phyloP scores from a whole-genome alignment of 92 coral and sea anemone species.

The Metridium senile region DNA sequence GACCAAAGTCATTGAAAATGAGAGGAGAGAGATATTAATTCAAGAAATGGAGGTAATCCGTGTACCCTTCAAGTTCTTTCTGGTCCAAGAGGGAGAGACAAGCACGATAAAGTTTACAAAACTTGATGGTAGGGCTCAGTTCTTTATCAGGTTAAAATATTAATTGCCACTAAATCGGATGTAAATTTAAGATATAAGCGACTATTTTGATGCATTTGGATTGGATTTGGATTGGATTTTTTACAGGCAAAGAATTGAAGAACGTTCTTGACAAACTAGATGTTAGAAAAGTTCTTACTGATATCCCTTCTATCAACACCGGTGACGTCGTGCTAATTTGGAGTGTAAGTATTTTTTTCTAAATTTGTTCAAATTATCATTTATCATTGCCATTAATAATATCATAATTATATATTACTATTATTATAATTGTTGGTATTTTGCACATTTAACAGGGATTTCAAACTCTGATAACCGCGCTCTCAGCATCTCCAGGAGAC shows the following conservation, averaged over 20 bases:
- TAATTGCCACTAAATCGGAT: background rate
- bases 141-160: background rate
- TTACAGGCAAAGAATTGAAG: slow-evolving; percentile 5
- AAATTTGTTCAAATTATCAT: background rate
- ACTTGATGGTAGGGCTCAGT: background rate
- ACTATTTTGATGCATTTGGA: background rate
- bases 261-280: slow-evolving; percentile 5
- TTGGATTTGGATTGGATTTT: background rate
- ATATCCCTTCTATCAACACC: background rate
- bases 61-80: background rate
- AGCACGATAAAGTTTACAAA: background rate
- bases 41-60: background rate
- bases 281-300: background rate
- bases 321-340: background rate
- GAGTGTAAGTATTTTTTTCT: background rate
- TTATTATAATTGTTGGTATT: background rate
- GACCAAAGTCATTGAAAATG: background rate
- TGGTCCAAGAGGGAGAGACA: background rate
- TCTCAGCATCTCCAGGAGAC: slow-evolving; percentile 29
- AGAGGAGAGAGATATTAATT: background rate
- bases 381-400: background rate
- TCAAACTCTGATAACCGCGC: slow-evolving; percentile 4
- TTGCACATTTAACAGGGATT: slow-evolving; percentile 18
- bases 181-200: background rate
- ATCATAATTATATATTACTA: background rate